phyloP scores from a whole-genome alignment of 2,797 vertebrate species.

The Dendrocincla tyrannina region DNA sequence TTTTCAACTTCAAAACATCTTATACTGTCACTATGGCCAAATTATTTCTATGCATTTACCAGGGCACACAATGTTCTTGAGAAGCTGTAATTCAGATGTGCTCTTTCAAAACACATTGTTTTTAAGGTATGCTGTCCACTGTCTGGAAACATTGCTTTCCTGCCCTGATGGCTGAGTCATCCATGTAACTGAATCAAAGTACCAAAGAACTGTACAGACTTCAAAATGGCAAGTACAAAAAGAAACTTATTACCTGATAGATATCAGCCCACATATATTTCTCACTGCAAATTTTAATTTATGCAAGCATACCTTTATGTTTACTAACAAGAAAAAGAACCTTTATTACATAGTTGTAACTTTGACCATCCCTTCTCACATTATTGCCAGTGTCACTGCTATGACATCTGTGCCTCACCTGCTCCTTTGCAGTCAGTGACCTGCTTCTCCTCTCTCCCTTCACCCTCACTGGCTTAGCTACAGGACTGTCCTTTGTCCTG shows the following conservation, averaged over 20 bases:
- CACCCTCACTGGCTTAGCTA: not conserved
- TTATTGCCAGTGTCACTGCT: not conserved
- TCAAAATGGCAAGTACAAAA: not conserved
- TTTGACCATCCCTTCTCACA: not conserved
- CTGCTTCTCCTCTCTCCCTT: not conserved
- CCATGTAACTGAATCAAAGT: accelerated
- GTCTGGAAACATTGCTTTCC: not conserved
- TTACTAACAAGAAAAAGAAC: not conserved
- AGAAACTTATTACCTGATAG: not conserved
- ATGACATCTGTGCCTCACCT: too few relatives aligned
- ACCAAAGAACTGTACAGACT: not conserved
- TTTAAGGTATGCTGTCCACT: not conserved
- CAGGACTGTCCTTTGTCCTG: not conserved
- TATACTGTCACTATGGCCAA: not conserved
- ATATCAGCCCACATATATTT: not conserved
- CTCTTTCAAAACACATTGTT: not conserved
- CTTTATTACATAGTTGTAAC: not conserved
- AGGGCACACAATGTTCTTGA: not conserved
- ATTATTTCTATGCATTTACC: not conserved
- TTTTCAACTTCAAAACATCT: not conserved
- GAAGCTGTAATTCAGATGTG: not conserved
- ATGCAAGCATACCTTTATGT: not conserved
- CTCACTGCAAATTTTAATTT: not conserved
- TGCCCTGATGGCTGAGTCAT: not conserved
- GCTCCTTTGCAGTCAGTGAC: not conserved